Conservation (phyloP, 2,797 vertebrate genomes). For the Stomatorhinus walkeri region DNA sequence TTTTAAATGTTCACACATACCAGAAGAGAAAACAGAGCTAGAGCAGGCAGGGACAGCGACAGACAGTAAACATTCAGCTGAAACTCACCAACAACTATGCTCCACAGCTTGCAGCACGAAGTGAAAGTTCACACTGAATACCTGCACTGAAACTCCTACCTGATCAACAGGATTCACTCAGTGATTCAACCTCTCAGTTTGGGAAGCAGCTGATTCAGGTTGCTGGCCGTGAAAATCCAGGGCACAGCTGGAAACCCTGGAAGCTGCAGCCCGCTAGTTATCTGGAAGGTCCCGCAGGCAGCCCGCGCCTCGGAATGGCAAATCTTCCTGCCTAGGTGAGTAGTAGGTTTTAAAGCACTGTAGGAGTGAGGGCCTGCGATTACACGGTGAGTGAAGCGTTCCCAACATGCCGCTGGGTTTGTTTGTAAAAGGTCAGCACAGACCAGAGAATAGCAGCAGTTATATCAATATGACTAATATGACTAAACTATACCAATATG, state of each 20-base stretch:
- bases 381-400: constrained; percentile 46
- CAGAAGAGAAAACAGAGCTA: not conserved
- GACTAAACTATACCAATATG: constrained; percentile 45
- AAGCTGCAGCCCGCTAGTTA: not conserved
- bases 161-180: constrained; percentile 59
- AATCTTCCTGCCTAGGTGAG: constrained; percentile 28
- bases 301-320: not conserved
- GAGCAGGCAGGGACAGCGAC: constrained; percentile 30
- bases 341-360: constrained; percentile 50
- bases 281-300: not conserved
- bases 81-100: constrained; percentile 50
- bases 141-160: constrained; percentile 54
- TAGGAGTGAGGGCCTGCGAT: constrained; percentile 52
- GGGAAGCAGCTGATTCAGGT: constrained; percentile 40
- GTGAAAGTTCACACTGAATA: constrained; percentile 65
- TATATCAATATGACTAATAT: constrained; percentile 53
- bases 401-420: constrained; percentile 55
- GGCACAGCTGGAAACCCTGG: constrained; percentile 28
- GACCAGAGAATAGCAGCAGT: constrained; percentile 59
- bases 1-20: not conserved
- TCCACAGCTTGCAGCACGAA: constrained; percentile 45
- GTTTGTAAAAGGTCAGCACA: constrained; percentile 46
- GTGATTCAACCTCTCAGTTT: constrained; percentile 43
- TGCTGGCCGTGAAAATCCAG: constrained; percentile 36
- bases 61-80: constrained; percentile 29